Conservation (phyloP, 2,888 invertebrate genomes). For the Hylaea fasciaria region DNA sequence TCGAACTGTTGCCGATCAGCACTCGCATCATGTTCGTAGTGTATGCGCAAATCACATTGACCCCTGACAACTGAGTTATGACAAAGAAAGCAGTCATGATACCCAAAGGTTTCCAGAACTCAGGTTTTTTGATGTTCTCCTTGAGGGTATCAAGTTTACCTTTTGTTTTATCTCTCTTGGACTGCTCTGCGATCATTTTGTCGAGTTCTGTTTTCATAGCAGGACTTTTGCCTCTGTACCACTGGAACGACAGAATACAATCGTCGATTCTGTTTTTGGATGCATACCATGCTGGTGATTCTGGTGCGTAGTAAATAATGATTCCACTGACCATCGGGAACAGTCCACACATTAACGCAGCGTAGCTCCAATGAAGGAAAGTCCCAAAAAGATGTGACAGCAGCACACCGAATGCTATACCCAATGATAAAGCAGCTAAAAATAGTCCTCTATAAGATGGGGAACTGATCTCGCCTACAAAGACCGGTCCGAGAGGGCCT, state of each 20-base stretch:
- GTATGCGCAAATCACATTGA: constrained; percentile 89
- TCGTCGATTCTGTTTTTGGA: constrained; percentile 84
- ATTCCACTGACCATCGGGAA: constrained; percentile 82
- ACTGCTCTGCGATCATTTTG: constrained; percentile 74
- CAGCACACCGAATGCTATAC: constrained; percentile 87
- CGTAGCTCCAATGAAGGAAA: constrained; percentile 85
- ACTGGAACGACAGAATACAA: constrained; percentile 85
- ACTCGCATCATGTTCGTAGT: constrained; percentile 87
- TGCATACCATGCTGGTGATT: constrained; percentile 89
- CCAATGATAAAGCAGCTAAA: constrained; percentile 85
- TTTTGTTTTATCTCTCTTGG: constrained; percentile 60
- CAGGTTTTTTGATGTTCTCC: constrained; percentile 77
- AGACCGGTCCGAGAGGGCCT: constrained; percentile 84
- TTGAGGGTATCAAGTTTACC: constrained; percentile 67
- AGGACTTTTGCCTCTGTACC: constrained; percentile 84
- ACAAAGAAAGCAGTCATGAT: constrained; percentile 87
- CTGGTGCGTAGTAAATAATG: constrained; percentile 85
- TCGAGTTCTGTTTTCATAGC: constrained; percentile 80
- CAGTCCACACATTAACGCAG: constrained; percentile 83
- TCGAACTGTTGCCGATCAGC: constrained; percentile 78
- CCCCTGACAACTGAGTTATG: constrained; percentile 88
- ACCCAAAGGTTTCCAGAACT: constrained; percentile 86
- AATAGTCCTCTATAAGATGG: constrained; percentile 87
- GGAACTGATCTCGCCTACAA: constrained; percentile 85
- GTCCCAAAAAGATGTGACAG: constrained; percentile 88